phyloP scores from a whole-genome alignment of 2,113 vertebrate species.

The Centrocercus urophasianus region DNA sequence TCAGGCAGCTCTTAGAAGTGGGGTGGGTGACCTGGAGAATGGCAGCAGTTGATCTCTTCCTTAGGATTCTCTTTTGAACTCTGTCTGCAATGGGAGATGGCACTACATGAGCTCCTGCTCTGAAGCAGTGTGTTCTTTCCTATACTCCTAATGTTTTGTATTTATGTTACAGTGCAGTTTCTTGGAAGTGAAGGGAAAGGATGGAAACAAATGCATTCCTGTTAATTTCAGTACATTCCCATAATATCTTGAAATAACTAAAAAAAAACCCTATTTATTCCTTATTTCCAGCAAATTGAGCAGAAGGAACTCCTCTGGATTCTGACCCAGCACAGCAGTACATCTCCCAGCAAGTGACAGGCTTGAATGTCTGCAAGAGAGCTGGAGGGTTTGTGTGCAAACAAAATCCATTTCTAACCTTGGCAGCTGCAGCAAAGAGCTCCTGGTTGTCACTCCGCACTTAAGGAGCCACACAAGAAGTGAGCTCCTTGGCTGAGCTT shows the following conservation, averaged over 20 bases:
- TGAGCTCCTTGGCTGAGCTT: rapidly evolving
- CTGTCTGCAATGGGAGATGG: neutral
- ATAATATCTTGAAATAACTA: neutral
- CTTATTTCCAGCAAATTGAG: neutral
- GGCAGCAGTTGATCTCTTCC: neutral
- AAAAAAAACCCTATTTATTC: neutral
- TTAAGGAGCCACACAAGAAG: neutral
- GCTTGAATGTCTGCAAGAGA: too few relatives aligned
- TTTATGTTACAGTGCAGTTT: neutral
- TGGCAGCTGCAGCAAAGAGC: neutral
- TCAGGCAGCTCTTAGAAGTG: neutral
- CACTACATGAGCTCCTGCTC: rapidly evolving
- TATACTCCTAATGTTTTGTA: too few relatives aligned
- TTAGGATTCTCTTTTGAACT: too few relatives aligned
- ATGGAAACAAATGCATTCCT: neutral
- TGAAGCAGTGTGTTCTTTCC: rapidly evolving
- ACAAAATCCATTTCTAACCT: neutral
- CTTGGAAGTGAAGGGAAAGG: neutral
- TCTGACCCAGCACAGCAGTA: neutral
- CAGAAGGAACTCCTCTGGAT: neutral
- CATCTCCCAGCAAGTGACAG: too few relatives aligned
- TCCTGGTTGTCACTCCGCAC: rapidly evolving
- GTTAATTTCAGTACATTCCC: neutral
- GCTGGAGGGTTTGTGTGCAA: neutral
- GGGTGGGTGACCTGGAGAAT: neutral